Evolutionary conservation across 2,797 vertebrate genomes (phyloP).

Genomic region (Bradypus variegatus): DNA sequence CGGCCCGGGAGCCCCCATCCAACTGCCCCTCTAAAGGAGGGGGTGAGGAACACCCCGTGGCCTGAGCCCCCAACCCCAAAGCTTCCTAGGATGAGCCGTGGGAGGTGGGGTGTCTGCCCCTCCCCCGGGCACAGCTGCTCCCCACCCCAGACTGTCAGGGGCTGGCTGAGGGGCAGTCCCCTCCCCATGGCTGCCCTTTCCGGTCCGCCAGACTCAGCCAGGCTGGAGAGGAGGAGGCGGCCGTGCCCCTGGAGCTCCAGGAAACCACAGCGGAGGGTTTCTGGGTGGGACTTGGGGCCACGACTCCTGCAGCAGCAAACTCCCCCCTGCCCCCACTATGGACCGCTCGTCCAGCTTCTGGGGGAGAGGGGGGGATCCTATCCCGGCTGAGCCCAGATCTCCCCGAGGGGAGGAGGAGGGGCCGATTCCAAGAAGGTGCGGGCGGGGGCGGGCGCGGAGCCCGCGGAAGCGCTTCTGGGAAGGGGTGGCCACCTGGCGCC

Average conservation of each 20-base stretch:
- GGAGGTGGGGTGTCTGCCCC: background rate
- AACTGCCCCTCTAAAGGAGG: background rate
- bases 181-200: too few relatives aligned
- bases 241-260: too few relatives aligned
- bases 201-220: too few relatives aligned
- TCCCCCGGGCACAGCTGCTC: background rate
- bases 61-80: background rate
- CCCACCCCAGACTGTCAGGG: too few relatives aligned
- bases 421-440: background rate
- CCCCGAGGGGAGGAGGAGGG: background rate
- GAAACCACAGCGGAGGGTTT: too few relatives aligned
- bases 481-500: background rate
- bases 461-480: conserved; percentile 40
- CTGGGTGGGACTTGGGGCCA: too few relatives aligned
- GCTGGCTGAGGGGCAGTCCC: too few relatives aligned
- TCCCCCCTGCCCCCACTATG: background rate
- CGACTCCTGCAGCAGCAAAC: too few relatives aligned
- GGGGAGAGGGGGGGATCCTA: background rate
- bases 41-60: too few relatives aligned
- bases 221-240: too few relatives aligned
- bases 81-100: background rate
- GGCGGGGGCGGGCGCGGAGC: background rate
- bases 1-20: background rate
- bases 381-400: background rate
- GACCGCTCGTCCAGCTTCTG: background rate